These are phyloP conservation scores for Amniataba percoides DNA, from an alignment of 2,797 vertebrate genomes.

Conservation along the genomic window DNA sequence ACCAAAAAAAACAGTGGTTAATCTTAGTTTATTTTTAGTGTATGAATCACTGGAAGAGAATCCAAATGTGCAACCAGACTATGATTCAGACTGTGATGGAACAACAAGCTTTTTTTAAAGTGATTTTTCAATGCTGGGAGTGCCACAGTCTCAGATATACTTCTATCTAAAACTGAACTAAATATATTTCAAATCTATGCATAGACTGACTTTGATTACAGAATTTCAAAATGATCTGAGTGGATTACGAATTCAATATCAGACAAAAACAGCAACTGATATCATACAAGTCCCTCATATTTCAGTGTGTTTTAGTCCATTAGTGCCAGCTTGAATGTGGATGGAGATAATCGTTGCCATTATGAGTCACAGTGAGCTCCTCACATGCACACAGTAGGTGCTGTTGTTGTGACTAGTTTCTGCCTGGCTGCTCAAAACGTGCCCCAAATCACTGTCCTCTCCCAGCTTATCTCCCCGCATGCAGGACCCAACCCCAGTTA, in stretches of 20 bases:
- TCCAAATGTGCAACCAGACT: neutral
- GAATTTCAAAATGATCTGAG: conserved; percentile 2
- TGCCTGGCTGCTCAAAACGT: conserved; percentile 45
- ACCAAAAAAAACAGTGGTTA: neutral
- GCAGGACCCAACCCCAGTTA: conserved; percentile 68
- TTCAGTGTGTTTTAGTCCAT: conserved; percentile 10
- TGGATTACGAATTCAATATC: conserved; percentile 2
- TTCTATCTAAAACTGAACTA: neutral
- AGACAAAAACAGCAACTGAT: neutral
- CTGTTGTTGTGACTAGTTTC: conserved; percentile 47
- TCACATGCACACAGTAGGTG: conserved; percentile 47
- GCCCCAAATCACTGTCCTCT: conserved; percentile 37
- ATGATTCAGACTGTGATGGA: neutral
- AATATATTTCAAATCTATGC: neutral
- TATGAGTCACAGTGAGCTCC: conserved; percentile 51
- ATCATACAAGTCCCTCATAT: neutral
- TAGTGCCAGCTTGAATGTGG: conserved; percentile 37
- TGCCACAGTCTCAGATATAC: neutral
- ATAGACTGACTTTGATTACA: neutral
- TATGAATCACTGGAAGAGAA: neutral
- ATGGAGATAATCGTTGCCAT: conserved; percentile 57
- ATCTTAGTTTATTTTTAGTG: neutral
- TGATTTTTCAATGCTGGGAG: neutral
- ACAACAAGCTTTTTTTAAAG: too few relatives aligned
- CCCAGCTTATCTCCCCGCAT: conserved; percentile 59